These are phyloP conservation scores for Papio anubis DNA, from an alignment of 2,113 vertebrate species.

Conservation along the genomic window DNA sequence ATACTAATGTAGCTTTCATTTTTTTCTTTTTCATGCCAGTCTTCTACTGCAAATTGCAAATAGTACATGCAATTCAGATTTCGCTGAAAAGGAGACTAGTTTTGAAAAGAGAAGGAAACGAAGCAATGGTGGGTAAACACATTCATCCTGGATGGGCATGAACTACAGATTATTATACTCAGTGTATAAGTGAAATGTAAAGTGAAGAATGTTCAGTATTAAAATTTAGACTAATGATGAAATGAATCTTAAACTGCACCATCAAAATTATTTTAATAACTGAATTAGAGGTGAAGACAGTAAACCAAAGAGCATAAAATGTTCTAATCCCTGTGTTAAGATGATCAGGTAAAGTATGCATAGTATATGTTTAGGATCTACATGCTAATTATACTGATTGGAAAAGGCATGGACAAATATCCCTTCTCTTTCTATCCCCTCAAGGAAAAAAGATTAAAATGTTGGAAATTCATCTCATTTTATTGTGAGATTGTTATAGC, in stretches of 20 bases:
- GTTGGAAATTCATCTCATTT: slow-evolving; percentile 6
- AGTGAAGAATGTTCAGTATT: background rate
- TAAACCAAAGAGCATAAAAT: background rate
- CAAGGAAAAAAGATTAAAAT: slow-evolving; percentile 18
- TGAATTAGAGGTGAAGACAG: background rate
- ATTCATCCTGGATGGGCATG: background rate
- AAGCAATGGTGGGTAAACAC: background rate
- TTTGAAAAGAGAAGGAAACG: slow-evolving; percentile 32
- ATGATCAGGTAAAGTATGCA: background rate
- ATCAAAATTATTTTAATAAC: background rate
- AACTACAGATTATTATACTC: background rate
- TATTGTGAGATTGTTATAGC: background rate
- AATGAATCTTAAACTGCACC: background rate
- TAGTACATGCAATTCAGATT: background rate
- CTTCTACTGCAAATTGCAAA: slow-evolving; percentile 43
- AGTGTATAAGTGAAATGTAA: background rate
- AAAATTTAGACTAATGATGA: background rate
- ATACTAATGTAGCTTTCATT: slow-evolving; percentile 6
- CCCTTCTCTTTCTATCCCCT: background rate
- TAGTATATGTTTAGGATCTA: background rate
- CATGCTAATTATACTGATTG: background rate
- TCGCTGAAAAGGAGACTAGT: background rate
- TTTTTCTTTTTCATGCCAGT: background rate
- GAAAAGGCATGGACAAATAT: background rate
- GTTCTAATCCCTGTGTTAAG: background rate